Conservation (phyloP, 2,888 invertebrate species). For the Yponomeuta plumbellus region DNA sequence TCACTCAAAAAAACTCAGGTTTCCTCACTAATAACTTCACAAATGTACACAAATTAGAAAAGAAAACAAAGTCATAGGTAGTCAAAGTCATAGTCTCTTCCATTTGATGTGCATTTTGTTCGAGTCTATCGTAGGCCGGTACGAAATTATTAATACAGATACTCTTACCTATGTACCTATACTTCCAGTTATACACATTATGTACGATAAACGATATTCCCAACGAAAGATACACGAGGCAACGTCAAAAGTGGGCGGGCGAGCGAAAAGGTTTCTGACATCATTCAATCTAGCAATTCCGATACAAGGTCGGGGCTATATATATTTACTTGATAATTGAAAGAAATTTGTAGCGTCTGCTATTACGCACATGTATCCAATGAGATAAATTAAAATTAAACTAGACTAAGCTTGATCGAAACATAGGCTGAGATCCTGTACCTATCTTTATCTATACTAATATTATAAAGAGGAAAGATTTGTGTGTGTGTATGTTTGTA, state of each 20-base stretch:
- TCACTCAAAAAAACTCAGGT: too few relatives aligned
- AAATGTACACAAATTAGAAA: too few relatives aligned
- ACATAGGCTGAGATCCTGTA: not conserved
- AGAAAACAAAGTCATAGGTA: too few relatives aligned
- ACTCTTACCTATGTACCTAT: too few relatives aligned
- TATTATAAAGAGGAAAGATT: too few relatives aligned
- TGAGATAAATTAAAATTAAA: not conserved
- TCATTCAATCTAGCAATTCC: constrained; percentile 5
- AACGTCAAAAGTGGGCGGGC: not conserved
- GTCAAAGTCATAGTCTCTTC: too few relatives aligned
- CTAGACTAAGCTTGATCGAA: not conserved
- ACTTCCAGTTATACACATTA: not conserved
- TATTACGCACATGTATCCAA: not conserved
- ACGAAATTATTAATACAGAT: too few relatives aligned
- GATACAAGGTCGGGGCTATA: constrained; percentile 12
- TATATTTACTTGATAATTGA: constrained; percentile 32
- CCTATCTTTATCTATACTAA: too few relatives aligned
- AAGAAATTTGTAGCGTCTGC: constrained; percentile 28
- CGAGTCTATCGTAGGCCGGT: too few relatives aligned
- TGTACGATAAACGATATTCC: not conserved
- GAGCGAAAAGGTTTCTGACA: constrained; percentile 10
- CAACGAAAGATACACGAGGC: not conserved
- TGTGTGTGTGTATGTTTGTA: too few relatives aligned
- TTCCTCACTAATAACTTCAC: too few relatives aligned
- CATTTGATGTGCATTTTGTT: too few relatives aligned